A percentile compares a stretch with the other conserved stretches of the same genome.
Conservation (phyloP, 2,888 invertebrate genomes). For the Eupithecia pulchellata region DNA sequence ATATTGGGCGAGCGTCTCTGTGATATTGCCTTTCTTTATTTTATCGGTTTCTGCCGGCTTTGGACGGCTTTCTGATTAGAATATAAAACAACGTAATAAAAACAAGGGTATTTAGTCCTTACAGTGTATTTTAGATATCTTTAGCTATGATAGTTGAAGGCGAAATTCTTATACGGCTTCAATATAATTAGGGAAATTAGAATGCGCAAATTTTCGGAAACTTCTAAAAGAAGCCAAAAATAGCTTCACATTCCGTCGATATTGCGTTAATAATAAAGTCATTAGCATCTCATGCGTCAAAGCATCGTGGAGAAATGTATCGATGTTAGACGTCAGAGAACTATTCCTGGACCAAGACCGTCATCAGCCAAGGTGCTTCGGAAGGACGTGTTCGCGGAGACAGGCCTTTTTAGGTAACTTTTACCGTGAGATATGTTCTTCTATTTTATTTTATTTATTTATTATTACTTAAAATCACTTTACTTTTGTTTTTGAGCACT, state of each 20-base stretch:
- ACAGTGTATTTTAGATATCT: background rate
- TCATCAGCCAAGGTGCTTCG: constrained; percentile 67
- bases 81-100: background rate
- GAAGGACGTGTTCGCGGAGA: constrained; percentile 52
- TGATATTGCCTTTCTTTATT: constrained; percentile 12
- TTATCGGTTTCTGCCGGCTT: background rate
- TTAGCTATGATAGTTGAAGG: background rate
- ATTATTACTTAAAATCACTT: too few relatives aligned
- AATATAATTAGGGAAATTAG: background rate
- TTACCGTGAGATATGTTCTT: background rate
- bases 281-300: constrained; percentile 76
- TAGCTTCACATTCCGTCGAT: constrained; percentile 38
- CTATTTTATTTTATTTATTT: background rate
- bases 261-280: constrained; percentile 62
- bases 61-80: constrained; percentile 1
- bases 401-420: constrained; percentile 49
- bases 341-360: constrained; percentile 69
- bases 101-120: too few relatives aligned
- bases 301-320: constrained; percentile 62
- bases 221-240: constrained; percentile 14
- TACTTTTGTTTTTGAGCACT: too few relatives aligned
- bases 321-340: constrained; percentile 66
- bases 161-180: background rate
- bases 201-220: background rate
- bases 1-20: constrained; percentile 3